Conservation (phyloP, 2,113 vertebrate genomes). For the Actenoides hombroni region DNA sequence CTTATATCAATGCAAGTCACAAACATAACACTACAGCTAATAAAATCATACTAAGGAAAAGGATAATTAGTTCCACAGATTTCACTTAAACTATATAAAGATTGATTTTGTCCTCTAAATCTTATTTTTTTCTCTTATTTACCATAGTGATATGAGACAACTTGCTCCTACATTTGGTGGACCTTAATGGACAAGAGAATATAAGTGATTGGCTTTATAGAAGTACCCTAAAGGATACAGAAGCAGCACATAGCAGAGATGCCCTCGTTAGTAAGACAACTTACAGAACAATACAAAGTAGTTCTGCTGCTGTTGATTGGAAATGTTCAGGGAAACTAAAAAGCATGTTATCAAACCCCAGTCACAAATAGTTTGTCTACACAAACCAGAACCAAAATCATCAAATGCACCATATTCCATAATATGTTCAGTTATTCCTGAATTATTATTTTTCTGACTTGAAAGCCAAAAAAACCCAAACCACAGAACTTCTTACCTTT, state of each 20-base stretch:
- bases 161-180: not conserved
- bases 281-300: not conserved
- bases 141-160: not conserved
- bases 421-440: not conserved
- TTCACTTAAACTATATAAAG: not conserved
- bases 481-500: not conserved
- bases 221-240: not conserved
- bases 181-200: not conserved
- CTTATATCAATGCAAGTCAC: not conserved
- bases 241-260: not conserved
- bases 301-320: not conserved
- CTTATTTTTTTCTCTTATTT: not conserved
- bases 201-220: not conserved
- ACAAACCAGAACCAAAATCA: not conserved
- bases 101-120: not conserved
- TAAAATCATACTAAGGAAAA: not conserved
- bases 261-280: not conserved
- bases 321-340: not conserved
- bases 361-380: not conserved
- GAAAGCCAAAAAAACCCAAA: not conserved
- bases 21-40: not conserved
- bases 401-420: not conserved
- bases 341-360: not conserved
- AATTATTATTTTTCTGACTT: not conserved
- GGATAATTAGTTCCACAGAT: not conserved